phyloP scores from a whole-genome alignment of 1,140 invertebrate genomes.

The Laupala kohalensis region DNA sequence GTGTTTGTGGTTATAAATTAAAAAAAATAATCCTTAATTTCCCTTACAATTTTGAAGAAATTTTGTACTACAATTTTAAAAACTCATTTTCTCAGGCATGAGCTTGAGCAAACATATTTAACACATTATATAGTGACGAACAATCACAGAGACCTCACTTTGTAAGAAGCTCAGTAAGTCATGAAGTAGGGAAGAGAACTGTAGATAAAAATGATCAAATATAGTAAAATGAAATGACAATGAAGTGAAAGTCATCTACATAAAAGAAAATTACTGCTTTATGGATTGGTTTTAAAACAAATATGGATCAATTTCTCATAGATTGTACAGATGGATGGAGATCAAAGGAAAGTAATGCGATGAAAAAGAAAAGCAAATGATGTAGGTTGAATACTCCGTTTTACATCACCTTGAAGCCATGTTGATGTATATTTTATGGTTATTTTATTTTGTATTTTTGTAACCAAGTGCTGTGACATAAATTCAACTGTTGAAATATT shows the following conservation, averaged over 20 bases:
- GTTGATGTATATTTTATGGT: slow-evolving; percentile 16
- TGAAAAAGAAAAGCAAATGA: background rate
- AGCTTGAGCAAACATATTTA: no score
- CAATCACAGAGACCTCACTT: slow-evolving; percentile 7
- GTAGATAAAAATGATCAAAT: slow-evolving; percentile 1
- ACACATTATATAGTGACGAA: slow-evolving; percentile 10
- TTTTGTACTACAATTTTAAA: no score
- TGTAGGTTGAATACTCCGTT: slow-evolving; percentile 5
- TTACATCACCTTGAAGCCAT: slow-evolving; percentile 11
- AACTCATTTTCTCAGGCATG: no score
- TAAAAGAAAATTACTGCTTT: slow-evolving; percentile 1
- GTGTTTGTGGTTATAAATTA: no score
- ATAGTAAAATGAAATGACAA: background rate
- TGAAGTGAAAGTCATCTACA: background rate
- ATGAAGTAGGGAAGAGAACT: slow-evolving; percentile 3
- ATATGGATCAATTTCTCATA: background rate
- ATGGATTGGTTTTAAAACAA: background rate
- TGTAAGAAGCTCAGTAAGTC: slow-evolving; percentile 11
- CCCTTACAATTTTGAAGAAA: no score
- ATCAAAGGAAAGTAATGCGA: background rate
- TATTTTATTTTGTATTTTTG: slow-evolving; percentile 17
- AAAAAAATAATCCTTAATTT: no score
- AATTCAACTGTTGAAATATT: slow-evolving; percentile 6
- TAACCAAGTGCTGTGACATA: slow-evolving; percentile 16
- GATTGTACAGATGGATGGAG: background rate